A percentile compares a stretch with the other conserved stretches of the same genome.
Evolutionary conservation across 2,113 vertebrate species (phyloP).

Genomic region (Setophaga kirtlandii): DNA sequence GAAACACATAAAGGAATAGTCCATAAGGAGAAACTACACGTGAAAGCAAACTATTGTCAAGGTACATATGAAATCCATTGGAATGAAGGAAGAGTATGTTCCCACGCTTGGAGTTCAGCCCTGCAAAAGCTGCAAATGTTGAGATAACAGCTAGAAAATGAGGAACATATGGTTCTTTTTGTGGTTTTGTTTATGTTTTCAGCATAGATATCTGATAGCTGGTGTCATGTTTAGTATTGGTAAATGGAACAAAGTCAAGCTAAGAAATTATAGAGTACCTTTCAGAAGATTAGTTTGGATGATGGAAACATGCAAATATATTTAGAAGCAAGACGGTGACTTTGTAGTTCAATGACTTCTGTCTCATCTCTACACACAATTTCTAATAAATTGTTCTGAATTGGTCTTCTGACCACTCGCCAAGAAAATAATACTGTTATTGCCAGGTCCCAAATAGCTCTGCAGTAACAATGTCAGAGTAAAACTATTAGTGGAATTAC

Average conservation of each 20-base stretch:
- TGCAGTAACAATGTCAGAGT: not conserved
- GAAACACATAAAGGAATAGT: not conserved
- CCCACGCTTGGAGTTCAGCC: not conserved
- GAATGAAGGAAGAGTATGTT: not conserved
- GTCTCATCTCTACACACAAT: not conserved
- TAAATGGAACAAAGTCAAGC: not conserved
- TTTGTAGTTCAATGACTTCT: not conserved
- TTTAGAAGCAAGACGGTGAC: slow-evolving; percentile 3
- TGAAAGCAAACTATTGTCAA: not conserved
- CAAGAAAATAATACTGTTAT: slow-evolving; percentile 8
- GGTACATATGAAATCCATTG: not conserved
- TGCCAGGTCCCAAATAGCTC: not conserved
- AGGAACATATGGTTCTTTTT: not conserved
- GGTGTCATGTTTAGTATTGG: not conserved
- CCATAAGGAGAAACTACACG: not conserved
- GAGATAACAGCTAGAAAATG: slow-evolving; percentile 23
- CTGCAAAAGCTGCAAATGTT: slow-evolving; percentile 22
- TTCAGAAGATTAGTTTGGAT: not conserved
- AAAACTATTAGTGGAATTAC: slow-evolving; percentile 21
- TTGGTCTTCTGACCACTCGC: slow-evolving; percentile 15
- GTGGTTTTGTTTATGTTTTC: not conserved
- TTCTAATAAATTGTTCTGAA: not conserved
- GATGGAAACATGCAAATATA: not conserved
- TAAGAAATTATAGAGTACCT: not conserved
- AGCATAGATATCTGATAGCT: not conserved